These are phyloP conservation scores for Protodeltote pygarga DNA, from an alignment of 2,888 invertebrate genomes.

Conservation along the genomic window DNA sequence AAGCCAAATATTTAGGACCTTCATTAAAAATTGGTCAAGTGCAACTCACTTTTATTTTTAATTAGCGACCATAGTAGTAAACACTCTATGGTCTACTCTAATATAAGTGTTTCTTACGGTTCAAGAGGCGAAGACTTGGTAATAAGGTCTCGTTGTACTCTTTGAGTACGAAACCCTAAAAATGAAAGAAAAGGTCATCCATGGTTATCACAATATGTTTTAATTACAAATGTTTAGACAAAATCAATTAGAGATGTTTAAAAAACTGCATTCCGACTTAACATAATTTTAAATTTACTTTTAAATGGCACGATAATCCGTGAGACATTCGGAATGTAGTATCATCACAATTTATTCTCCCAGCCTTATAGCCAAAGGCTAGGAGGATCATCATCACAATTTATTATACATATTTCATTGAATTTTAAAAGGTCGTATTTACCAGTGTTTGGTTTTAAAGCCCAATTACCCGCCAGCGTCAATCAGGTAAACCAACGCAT, in stretches of 20 bases:
- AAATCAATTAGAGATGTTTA: conserved; percentile 22
- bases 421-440: conserved; percentile 22
- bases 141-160: neutral
- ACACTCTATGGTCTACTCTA: too few species aligned
- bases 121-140: too few species aligned
- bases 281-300: conserved; percentile 22
- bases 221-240: conserved; percentile 28
- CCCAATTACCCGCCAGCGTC: neutral
- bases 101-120: too few species aligned
- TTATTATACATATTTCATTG: too few species aligned
- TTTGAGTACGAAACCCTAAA: neutral
- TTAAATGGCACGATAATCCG: conserved; percentile 55
- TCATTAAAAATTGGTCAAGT: too few species aligned
- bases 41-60: too few species aligned
- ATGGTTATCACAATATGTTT: conserved; percentile 45
- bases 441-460: neutral
- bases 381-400: too few species aligned
- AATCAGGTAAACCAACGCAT: neutral
- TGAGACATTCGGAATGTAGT: conserved; percentile 67
- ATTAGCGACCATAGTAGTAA: too few species aligned
- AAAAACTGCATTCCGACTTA: conserved; percentile 32
- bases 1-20: too few species aligned
- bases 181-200: conserved; percentile 5
- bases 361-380: too few species aligned
- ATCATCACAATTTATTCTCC: conserved; percentile 53